Conservation (phyloP, 2,888 invertebrate genomes). For the Metacarcinus magister region DNA sequence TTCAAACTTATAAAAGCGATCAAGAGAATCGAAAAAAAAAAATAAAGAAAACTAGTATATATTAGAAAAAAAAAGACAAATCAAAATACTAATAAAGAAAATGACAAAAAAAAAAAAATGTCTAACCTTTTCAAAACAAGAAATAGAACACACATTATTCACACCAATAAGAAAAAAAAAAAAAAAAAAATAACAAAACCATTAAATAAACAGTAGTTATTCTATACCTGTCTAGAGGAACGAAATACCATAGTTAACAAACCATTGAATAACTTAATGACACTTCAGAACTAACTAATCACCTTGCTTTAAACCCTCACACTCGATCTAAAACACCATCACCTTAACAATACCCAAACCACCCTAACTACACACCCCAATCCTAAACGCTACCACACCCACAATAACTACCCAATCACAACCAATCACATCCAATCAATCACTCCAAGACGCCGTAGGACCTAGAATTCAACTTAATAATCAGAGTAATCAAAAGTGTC, state of each 20-base stretch:
- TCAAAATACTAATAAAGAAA: not conserved
- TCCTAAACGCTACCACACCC: not conserved
- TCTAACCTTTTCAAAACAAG: not conserved
- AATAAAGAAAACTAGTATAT: not conserved
- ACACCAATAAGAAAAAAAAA: not conserved
- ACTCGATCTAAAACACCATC: not conserved
- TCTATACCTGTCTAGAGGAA: not conserved
- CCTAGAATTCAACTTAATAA: not conserved
- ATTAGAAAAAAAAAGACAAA: not conserved
- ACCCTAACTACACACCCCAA: not conserved
- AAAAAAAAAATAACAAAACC: not conserved
- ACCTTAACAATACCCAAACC: not conserved
- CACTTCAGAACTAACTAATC: not conserved
- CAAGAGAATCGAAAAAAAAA: too few species aligned
- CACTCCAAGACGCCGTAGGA: not conserved
- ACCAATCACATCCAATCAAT: not conserved
- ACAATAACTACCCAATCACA: not conserved
- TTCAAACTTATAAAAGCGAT: too few species aligned
- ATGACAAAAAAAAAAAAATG: not conserved
- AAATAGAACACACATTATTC: not conserved
- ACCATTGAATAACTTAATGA: constrained; percentile 6
- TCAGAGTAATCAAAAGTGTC: not conserved
- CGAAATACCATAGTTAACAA: not conserved
- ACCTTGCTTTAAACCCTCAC: not conserved
- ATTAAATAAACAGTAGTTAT: not conserved